A percentile compares a stretch with the other conserved stretches of the same genome.
phyloP scores from a whole-genome alignment of 2,113 vertebrate genomes.

The Todiramphus saurophagus region DNA sequence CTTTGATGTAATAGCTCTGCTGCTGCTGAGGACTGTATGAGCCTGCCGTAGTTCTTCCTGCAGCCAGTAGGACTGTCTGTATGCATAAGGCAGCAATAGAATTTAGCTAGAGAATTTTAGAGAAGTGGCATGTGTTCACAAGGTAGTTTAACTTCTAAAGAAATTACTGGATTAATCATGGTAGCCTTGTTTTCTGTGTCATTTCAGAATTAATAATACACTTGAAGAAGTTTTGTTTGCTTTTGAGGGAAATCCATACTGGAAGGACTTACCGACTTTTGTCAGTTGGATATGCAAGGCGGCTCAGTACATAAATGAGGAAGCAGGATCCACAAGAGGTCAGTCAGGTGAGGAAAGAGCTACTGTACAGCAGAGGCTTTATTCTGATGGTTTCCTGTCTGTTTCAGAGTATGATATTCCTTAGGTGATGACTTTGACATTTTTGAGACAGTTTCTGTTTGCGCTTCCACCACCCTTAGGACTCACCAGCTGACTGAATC shows the following conservation, averaged over 20 bases:
- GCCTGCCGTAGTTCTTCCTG: background rate
- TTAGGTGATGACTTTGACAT: background rate
- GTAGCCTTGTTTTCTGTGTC: background rate
- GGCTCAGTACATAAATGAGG: background rate
- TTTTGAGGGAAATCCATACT: background rate
- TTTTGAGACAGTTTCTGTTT: background rate
- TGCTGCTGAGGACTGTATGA: background rate
- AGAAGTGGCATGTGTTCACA: background rate
- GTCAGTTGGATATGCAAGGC: slow-evolving; percentile 27
- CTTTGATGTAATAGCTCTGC: background rate
- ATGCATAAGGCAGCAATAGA: background rate
- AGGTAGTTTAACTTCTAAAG: background rate
- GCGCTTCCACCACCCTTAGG: background rate
- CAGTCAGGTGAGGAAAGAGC: background rate
- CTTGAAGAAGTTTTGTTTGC: slow-evolving; percentile 22
- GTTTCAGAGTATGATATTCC: background rate
- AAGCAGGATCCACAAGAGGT: background rate
- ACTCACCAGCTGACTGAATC: background rate
- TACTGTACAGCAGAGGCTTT: background rate
- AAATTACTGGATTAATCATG: background rate
- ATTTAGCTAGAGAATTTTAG: background rate
- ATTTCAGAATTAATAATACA: slow-evolving; percentile 32
- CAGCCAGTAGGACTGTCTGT: background rate
- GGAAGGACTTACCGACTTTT: slow-evolving; percentile 24
- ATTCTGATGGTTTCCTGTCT: background rate